Evolutionary conservation across 2,888 invertebrate species (phyloP), one percentile per base, ranked within the genome.

Genomic region (Brenthis ino): DNA sequence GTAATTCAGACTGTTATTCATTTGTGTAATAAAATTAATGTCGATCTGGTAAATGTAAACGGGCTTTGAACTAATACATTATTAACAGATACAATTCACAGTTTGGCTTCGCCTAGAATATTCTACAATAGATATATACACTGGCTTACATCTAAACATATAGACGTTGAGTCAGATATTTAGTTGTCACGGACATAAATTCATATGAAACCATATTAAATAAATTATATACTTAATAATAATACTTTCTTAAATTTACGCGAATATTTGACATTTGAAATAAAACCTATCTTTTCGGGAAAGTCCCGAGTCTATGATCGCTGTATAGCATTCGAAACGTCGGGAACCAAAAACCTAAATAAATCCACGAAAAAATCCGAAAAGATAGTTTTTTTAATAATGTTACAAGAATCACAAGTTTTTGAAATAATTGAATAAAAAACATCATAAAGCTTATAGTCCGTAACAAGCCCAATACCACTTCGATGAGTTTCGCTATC

Each of bases 51-150:
- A 5, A 65, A 65, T 68, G 65, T 63, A 71, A 68, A 71, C 65
- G 43, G 65, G 50, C 14, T 2, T 13, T 43, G 56, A 58, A 43
- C 43, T 61, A 53, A 53, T 64, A 63, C 60, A 68, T 57, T 64
- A 58, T 57, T 65, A 68, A 63, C 65, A 68, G 51, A 48, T 24
- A 65, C 54, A 60, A 63, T 67, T 65, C 57, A 69, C 82, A 83
- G 79, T 84, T 86, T 86, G 85, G 85, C 86, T 83, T 86, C 75
- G 85, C 86, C 88, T 85, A 85, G 71, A 76, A 75, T 69, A 75
- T 69, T 75, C 77, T 73, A 77, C 77, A 74, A 77, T 67, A 56
- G 70, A 70, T 74, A 80, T 74, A 64, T 80, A 80, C 79, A 79
- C 33, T 68, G 33, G 51, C 63, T 60, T 75, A 77, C 72, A 68